A percentile compares a stretch with the other conserved stretches of the same genome.
These are phyloP conservation scores for Zosterops pallidus DNA, from an alignment of 2,113 vertebrate species.

Conservation along the genomic window DNA sequence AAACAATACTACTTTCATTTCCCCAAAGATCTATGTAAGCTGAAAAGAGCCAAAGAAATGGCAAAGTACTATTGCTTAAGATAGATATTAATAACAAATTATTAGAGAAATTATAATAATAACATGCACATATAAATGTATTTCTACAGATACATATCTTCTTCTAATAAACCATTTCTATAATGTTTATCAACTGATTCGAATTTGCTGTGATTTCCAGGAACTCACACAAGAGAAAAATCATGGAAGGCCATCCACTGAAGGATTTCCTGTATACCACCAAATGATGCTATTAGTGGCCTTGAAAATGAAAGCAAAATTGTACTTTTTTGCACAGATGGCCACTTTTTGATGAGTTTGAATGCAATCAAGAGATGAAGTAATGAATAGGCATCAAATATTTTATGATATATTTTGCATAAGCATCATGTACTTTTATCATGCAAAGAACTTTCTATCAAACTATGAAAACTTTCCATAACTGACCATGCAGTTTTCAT, in stretches of 20 bases:
- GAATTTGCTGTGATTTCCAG: not conserved
- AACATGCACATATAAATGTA: rapidly evolving
- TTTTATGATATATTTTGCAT: not conserved
- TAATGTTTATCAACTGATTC: not conserved
- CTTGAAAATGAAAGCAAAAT: not conserved
- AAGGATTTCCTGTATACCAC: not conserved
- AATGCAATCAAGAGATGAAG: not conserved
- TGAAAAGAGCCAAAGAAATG: not conserved
- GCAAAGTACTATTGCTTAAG: not conserved
- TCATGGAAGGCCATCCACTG: not conserved
- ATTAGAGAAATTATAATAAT: not conserved
- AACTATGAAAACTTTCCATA: not conserved
- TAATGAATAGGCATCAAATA: not conserved
- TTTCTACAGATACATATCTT: rapidly evolving
- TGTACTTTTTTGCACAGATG: not conserved
- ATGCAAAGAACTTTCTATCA: not conserved
- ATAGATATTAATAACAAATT: not conserved
- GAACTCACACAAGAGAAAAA: not conserved
- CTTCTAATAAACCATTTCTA: not conserved
- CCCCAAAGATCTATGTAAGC: not conserved
- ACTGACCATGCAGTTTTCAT: not conserved
- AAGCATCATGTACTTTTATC: not conserved
- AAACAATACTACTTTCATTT: not conserved
- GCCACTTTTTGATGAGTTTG: not conserved
- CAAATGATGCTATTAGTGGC: not conserved